Base-by-base conservation (phyloP, 30 jellyfish, hydroid and myxozoan species). In the Aurelia sp. region DNA sequence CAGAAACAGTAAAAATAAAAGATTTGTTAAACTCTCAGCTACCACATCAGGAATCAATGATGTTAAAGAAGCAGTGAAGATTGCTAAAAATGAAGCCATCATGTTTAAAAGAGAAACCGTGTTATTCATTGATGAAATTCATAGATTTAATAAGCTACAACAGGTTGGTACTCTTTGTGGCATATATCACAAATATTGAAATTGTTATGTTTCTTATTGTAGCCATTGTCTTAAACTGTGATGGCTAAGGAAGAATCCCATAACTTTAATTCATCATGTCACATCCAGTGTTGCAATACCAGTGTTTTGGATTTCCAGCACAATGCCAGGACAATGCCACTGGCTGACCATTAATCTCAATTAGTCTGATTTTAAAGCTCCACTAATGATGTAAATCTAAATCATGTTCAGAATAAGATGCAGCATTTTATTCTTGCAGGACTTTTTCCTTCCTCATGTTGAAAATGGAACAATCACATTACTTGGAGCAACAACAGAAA, bases 401-500 rank as follows among this genome's bases (percentile, higher is more conserved):
- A 0, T 37, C 10, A 10, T 4, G 55, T 16, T 44, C 55, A 44
- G 1, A 44, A 1, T 6, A 6, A 44, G 55, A 44, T 44, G 0
- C 15, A 6, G 55, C 3, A 44, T 44, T 44, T 44, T 40, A 40
- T 40, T 8, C 57, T 58, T 58, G 7, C 13, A 92, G 98, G 98
- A 93, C 76, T 53, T 89, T 21, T 89, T 93, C 70, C 91, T 93
- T 47, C 96, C 98, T 11, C 94, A 88, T 79, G 96, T 93, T 44
- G 98, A 93, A 71, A 91, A 93, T 85, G 98, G 98, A n/a, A 89
- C 98, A 50, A 93, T 93, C 23, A 76, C 86, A 48, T 73, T 93
- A 11, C 65, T 93, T 75, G 98, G 98, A 37, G 98, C 98, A 13
- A 93, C 98, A 18, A 93, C 98, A 59, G 98, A 93, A 63, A 93